Conservation (phyloP, 2,888 invertebrate genomes). For the Eurois occulta region DNA sequence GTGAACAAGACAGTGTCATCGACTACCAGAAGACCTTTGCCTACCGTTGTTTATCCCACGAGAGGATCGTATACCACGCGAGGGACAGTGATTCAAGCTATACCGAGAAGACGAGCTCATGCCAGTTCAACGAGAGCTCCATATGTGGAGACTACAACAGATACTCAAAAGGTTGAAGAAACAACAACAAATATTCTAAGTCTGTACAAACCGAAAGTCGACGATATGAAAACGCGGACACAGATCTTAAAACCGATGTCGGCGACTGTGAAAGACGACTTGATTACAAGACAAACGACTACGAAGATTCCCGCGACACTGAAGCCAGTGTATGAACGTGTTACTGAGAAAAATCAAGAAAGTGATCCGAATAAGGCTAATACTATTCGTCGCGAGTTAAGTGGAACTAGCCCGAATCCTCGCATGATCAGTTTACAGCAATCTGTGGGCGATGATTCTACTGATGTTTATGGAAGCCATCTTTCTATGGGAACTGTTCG, state of each 20-base stretch:
- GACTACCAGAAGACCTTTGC: constrained; percentile 89
- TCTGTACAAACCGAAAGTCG: constrained; percentile 81
- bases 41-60: constrained; percentile 88
- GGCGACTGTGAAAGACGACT: constrained; percentile 79
- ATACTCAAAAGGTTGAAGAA: constrained; percentile 69
- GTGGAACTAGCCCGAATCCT: constrained; percentile 90
- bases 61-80: constrained; percentile 90
- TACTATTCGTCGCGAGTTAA: constrained; percentile 91
- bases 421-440: constrained; percentile 91
- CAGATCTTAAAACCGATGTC: constrained; percentile 84
- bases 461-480: constrained; percentile 93
- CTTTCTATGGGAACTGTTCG: constrained; percentile 92
- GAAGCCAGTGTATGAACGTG: constrained; percentile 90
- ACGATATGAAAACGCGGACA: constrained; percentile 79
- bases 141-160: constrained; percentile 79
- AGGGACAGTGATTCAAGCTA: constrained; percentile 92
- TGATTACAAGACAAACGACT: constrained; percentile 84
- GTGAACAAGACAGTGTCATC: constrained; percentile 87
- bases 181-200: constrained; percentile 82
- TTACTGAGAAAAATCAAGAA: constrained; percentile 83
- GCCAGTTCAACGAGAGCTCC: constrained; percentile 79
- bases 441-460: constrained; percentile 91
- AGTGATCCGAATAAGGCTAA: constrained; percentile 88
- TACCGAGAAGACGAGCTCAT: constrained; percentile 89
- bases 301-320: constrained; percentile 82